Evolutionary conservation across 2,888 invertebrate genomes (phyloP), one percentile per base, ranked within the genome.

Genomic region (Baronia brevicornis): DNA sequence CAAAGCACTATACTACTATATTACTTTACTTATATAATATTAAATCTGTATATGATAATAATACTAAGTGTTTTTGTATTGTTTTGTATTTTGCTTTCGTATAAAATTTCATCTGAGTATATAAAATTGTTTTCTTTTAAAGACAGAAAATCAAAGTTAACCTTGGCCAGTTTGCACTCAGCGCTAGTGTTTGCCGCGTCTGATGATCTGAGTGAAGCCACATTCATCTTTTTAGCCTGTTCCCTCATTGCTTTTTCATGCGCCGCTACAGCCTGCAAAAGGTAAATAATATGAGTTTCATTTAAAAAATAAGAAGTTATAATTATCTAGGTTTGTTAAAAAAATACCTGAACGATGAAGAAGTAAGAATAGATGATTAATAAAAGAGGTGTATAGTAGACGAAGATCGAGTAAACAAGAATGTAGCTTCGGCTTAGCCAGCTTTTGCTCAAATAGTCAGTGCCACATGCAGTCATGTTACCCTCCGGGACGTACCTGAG

Each of bases 221-320:
- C 95, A 70, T 95, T 95, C 95, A 95, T 95, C 78, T 95, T 95
- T 75, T 95, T 95, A 31, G 95, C 95, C 75, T 95, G 95, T 67
- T 94, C 95, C 51, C 93, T 87, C 93, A 95, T 94, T 22, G 86
- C 87, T 58, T 90, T 93, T 71, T 95, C 95, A 79, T 95, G 95
- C 51, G 91, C 91, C 36, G 91, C 86, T 37, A 94, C 94, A 45
- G 94, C 94, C 87, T 91, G n/a, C n/a, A n/a, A n/a, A n/a, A n/a
- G n/a, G n/a, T n/a, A 59, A 12, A 54, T 67, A 47, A 38, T 47
- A 33, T 36, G 36, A 19, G 11, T 26, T 20, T 10, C 22, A 8
- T 26, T 12, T 33, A n/a, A 32, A 1, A 15, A 29, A 21, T 18
- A n/a, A 22, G 11, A 12, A n/a, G 20, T 10, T 4, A 27, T 9